Conservation (phyloP, 2,888 invertebrate species). For the Caenorhabditis drosophilae region DNA sequence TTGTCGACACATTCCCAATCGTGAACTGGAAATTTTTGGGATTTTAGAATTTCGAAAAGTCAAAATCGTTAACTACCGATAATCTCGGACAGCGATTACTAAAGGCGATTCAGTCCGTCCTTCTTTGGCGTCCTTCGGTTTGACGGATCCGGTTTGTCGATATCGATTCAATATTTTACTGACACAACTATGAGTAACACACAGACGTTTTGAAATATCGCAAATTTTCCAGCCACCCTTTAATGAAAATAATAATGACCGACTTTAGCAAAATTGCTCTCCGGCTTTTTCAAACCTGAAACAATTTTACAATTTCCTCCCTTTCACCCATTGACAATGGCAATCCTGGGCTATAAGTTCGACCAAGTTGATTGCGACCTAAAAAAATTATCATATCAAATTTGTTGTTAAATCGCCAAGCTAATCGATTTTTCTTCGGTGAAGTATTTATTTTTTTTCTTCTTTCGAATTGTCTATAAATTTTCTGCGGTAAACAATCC, state of each 20-base stretch:
- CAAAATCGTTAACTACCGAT: constrained; percentile 36
- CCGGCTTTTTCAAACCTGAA: too few relatives aligned
- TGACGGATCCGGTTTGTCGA: constrained; percentile 65
- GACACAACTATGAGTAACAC: constrained; percentile 67
- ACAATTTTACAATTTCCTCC: constrained; percentile 63
- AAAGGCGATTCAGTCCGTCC: constrained; percentile 64
- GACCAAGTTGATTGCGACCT: constrained; percentile 67
- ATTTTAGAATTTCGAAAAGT: background rate
- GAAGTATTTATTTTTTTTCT: too few relatives aligned
- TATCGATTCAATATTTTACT: constrained; percentile 67
- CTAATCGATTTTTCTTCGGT: too few relatives aligned
- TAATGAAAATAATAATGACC: too few relatives aligned
- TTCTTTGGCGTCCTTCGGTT: constrained; percentile 68
- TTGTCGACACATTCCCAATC: constrained; percentile 65
- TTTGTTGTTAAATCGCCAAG: too few relatives aligned
- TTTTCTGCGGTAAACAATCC: too few relatives aligned
- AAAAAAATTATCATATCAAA: constrained; percentile 8
- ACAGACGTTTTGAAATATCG: constrained; percentile 65
- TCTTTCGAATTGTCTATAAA: too few relatives aligned
- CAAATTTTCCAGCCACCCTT: constrained; percentile 67
- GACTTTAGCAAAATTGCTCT: too few relatives aligned
- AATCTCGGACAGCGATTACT: constrained; percentile 65
- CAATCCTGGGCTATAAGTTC: constrained; percentile 65
- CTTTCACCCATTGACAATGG: constrained; percentile 66
- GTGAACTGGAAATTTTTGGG: constrained; percentile 17